These are phyloP conservation scores for Rapana venosa DNA, from an alignment of 2,888 invertebrate species.

Conservation along the genomic window DNA sequence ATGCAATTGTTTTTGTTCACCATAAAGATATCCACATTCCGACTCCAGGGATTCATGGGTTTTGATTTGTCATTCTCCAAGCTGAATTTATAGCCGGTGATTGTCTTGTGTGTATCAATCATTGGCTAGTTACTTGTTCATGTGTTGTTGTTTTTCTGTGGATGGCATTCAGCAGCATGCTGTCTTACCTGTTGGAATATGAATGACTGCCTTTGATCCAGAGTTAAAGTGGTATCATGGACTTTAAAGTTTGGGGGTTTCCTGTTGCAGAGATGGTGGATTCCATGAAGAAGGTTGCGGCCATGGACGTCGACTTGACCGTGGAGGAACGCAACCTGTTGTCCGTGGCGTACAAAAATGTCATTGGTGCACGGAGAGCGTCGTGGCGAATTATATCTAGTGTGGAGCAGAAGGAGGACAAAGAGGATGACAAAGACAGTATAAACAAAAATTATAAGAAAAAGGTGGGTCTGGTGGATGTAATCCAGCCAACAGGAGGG, in stretches of 20 bases:
- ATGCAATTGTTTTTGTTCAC: too few relatives aligned
- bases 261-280: slow-evolving; percentile 95
- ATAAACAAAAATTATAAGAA: slow-evolving; percentile 96
- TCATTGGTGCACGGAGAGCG: slow-evolving; percentile 97
- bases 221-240: too few relatives aligned
- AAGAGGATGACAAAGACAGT: slow-evolving; percentile 90
- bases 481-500: too few relatives aligned
- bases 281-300: slow-evolving; percentile 98
- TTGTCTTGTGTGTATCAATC: too few relatives aligned
- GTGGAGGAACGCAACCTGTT: slow-evolving; percentile 98
- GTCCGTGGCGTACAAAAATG: slow-evolving; percentile 99
- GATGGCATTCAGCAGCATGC: too few relatives aligned
- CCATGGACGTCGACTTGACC: slow-evolving; percentile 94
- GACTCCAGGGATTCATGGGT: too few relatives aligned
- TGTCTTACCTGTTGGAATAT: too few relatives aligned
- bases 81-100: too few relatives aligned
- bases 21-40: too few relatives aligned
- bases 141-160: too few relatives aligned
- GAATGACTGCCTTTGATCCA: background rate
- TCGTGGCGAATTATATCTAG: slow-evolving; percentile 99
- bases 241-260: background rate
- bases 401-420: slow-evolving; percentile 95
- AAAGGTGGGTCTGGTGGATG: slow-evolving; percentile 75
- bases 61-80: too few relatives aligned
- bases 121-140: too few relatives aligned